Evolutionary conservation across 2,888 invertebrate species (phyloP).

Genomic region (Artemia sp.): DNA sequence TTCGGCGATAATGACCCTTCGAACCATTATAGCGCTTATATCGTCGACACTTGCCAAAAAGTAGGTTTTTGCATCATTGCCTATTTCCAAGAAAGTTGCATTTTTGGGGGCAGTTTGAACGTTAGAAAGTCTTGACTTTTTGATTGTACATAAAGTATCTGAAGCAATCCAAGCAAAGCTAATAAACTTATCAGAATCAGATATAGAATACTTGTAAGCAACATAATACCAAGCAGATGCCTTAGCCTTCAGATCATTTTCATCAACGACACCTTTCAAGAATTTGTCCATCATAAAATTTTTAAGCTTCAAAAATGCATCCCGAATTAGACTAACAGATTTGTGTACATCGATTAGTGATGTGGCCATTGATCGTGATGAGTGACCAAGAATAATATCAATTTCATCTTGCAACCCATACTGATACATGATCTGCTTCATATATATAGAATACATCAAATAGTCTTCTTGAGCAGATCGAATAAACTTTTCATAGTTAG

Average conservation of each 20-base stretch:
- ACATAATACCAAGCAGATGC: slow-evolving; percentile 17
- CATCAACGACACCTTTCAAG: neutral
- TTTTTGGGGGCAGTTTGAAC: neutral
- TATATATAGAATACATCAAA: neutral
- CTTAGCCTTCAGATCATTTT: neutral
- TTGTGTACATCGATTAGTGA: neutral
- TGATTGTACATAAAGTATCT: slow-evolving; percentile 13
- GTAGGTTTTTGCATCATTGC: neutral
- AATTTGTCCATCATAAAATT: slow-evolving; percentile 8
- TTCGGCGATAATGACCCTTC: neutral
- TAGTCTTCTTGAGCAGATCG: neutral
- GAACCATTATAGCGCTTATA: neutral
- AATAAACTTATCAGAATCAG: neutral
- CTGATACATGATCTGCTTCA: slow-evolving; percentile 16
- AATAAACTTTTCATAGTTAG: neutral
- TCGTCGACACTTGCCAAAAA: neutral
- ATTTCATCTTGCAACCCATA: slow-evolving; percentile 6
- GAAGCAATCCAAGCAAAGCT: slow-evolving; percentile 16
- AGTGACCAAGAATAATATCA: slow-evolving; percentile 4
- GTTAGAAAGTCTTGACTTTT: neutral
- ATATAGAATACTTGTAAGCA: slow-evolving; percentile 1
- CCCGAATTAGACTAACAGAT: slow-evolving; percentile 7
- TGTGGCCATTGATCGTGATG: no score
- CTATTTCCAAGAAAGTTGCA: neutral
- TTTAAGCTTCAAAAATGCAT: slow-evolving; percentile 7